Base-by-base conservation (phyloP, 2,888 invertebrate species). In the Scaptomyza cyrtandrae region DNA sequence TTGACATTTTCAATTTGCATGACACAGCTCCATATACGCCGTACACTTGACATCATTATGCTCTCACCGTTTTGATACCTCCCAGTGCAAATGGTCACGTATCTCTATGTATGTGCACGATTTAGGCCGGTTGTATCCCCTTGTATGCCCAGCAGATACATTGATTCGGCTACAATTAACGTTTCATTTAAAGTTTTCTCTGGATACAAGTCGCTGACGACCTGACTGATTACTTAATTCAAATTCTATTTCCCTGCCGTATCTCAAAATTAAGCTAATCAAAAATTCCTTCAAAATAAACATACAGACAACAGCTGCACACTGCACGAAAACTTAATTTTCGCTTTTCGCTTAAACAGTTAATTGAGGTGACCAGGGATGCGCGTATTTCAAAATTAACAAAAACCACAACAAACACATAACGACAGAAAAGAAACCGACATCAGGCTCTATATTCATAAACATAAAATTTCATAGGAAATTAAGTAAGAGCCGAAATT, bases 1-100 rank as follows among this genome's bases (percentile, higher is more conserved):
- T 83, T 83, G 83, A 82, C 83, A 82, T 83, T 83, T 87, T 87
- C 87, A 83, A 83, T 87, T 83, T 87, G 77, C 87, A 87, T 83
- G 87, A 75, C 77, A 81, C 54, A 46, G 56, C 63, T 72, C 59
- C 37, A 64, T 73, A 75, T 75, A 57, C 59, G 49, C 49, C 49
- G 14, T 46, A 55, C 46, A 49, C 50, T 64, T 50, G 58, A 63
- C 70, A 70, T n/a, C 60, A 60, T 45, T 31, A 45, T 61, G 52
- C 45, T 53, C 43, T 44, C 43, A 45, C 27, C 39, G 54, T 14
- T 39, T 14, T 37, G 45, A 14, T 37, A 41, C 9, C 10, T 46
- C 29, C 50, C 52, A 39, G 39, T 56, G 59, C 48, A 58, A 62
- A 57, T 64, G 70, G 75, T 64, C 73, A 74, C 73, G 73, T 73